Conservation (phyloP, 2,113 vertebrate genomes). For the Dasyornis broadbenti region DNA sequence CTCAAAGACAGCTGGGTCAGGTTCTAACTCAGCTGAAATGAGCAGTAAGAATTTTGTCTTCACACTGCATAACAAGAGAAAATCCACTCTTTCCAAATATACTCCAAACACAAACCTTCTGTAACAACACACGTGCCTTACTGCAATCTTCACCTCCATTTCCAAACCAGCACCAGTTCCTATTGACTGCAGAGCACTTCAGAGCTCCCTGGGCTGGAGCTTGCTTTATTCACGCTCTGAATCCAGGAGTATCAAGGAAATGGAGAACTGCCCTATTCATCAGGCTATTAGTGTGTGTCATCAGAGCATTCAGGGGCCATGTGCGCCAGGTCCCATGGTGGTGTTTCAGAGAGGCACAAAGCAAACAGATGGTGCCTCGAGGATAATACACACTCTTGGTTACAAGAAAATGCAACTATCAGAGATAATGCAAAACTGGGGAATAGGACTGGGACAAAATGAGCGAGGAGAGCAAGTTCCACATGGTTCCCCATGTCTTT, state of each 20-base stretch:
- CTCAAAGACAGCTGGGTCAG: not conserved
- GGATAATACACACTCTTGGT: not conserved
- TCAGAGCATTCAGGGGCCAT: not conserved
- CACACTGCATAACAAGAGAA: not conserved
- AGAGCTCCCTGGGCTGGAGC: not conserved
- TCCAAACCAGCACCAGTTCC: not conserved
- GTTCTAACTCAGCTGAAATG: not conserved
- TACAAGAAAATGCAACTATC: not conserved
- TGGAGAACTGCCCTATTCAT: not conserved
- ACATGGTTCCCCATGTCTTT: not conserved
- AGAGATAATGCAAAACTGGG: not conserved
- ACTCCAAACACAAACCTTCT: not conserved
- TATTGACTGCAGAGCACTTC: accelerated
- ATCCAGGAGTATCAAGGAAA: not conserved
- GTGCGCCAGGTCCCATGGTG: not conserved
- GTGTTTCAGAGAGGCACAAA: not conserved
- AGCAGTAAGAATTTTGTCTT: not conserved
- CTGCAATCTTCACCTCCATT: not conserved
- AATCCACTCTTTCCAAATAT: not conserved
- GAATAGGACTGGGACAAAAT: not conserved
- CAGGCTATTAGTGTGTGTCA: not conserved
- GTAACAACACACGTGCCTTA: not conserved
- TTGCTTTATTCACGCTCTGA: not conserved
- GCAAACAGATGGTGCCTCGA: conserved; percentile 25
- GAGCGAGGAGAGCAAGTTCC: not conserved